phyloP scores from a whole-genome alignment of 2,888 invertebrate genomes.

The Pharmacophagus antenor region DNA sequence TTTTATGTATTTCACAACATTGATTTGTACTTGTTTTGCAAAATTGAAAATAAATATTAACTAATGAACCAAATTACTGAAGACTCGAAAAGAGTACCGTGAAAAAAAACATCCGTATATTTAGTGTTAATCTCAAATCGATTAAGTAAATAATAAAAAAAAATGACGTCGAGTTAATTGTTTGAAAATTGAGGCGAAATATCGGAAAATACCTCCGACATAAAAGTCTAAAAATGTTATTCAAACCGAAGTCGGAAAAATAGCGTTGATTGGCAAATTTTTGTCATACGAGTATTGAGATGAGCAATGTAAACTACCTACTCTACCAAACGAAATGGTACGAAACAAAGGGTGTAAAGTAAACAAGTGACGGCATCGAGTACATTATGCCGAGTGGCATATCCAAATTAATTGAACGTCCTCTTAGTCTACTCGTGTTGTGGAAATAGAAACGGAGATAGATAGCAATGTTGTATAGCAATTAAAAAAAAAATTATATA shows the following conservation, averaged over 20 bases:
- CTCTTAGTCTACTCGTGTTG: background rate
- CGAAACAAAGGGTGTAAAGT: slow-evolving; percentile 2
- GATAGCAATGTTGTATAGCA: background rate
- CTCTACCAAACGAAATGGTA: background rate
- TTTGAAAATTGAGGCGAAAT: too few relatives aligned
- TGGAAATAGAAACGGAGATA: slow-evolving; percentile 9
- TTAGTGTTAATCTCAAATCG: too few relatives aligned
- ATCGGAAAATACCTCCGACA: too few relatives aligned
- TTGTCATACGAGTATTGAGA: background rate
- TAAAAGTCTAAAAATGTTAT: background rate
- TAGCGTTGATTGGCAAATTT: background rate
- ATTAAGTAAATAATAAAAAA: too few relatives aligned
- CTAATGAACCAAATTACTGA: too few relatives aligned
- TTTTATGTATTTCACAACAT: too few relatives aligned
- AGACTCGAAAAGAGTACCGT: too few relatives aligned
- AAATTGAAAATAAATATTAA: too few relatives aligned
- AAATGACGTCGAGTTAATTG: too few relatives aligned
- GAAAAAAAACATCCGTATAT: too few relatives aligned
- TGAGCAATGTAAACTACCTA: background rate
- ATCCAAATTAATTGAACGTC: slow-evolving; percentile 12
- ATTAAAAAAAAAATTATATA: background rate
- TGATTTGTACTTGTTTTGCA: too few relatives aligned
- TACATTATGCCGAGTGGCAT: slow-evolving; percentile 3
- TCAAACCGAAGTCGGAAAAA: background rate
- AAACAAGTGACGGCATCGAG: slow-evolving; percentile 4